Percentiles rank a stretch among this genome's conserved stretches.
Conservation (phyloP, 2,113 vertebrate genomes). For the Osmerus eperlanus region DNA sequence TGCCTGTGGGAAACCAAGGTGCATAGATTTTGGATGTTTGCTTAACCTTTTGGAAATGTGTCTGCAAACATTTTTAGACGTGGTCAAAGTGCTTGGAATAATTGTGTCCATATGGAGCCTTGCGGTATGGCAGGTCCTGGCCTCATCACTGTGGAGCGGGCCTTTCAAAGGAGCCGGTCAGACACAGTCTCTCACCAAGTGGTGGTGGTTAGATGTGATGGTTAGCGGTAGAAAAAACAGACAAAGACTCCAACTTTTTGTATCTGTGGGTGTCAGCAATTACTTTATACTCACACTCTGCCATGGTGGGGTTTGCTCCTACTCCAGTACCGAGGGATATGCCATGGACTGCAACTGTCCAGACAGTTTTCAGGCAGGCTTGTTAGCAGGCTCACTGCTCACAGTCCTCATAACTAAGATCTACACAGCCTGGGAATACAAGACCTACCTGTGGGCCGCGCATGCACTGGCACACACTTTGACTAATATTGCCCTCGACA, state of each 20-base stretch:
- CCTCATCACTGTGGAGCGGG: background rate
- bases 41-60: constrained; percentile 2
- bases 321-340: too few species aligned
- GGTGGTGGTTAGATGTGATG: background rate
- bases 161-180: background rate
- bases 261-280: background rate
- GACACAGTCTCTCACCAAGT: background rate
- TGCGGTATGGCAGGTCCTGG: background rate
- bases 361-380: background rate
- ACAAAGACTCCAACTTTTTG: background rate
- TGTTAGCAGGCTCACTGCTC: background rate
- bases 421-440: background rate
- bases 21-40: constrained; percentile 2
- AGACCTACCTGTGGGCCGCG: background rate
- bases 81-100: constrained; percentile 9
- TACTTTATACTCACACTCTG: background rate
- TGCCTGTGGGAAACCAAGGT: constrained; percentile 6
- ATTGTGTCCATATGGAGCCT: constrained; percentile 3
- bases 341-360: background rate
- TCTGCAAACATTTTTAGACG: background rate
- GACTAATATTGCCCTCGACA: background rate
- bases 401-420: background rate
- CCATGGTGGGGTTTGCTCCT: too few species aligned
- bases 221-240: background rate
- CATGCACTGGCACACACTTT: background rate